Base-by-base conservation (phyloP, 2,113 vertebrate genomes). In the Miniopterus natalensis region DNA sequence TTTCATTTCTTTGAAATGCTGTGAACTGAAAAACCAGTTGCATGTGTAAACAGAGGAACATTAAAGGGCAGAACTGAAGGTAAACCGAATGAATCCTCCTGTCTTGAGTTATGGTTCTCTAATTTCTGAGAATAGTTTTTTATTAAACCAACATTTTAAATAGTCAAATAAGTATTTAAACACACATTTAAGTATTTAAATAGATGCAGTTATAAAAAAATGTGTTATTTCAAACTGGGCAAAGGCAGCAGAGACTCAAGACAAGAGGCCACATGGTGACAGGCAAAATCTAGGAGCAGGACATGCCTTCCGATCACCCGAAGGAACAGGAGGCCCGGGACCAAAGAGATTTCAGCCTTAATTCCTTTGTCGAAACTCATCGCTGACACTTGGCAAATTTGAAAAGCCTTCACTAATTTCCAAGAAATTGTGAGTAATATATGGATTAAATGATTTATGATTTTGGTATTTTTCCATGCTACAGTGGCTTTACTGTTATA, bases 151-250 rank as follows among this genome's bases (percentile, higher is more conserved):
- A 68, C 89, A 4, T 14, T 63, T 85, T 85, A 21, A 63, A 49
- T 92, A 27, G 75, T 70, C 65, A 66, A 84, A 61, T 83, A 83
- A 70, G 53, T 55, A 66, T 55, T 83, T 88, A 83, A 75, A 83
- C 29, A 57, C 20, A 77, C 14, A 57, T 78, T 78, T 51, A 70
- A 71, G 27, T 55, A 71, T 79, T 63, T 79, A 79, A 91, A 79
- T n/a, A 55, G 66, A 59, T 57, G 3, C 12, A 65, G 7, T 59
- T 65, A 57, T 12, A 29, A n/a, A 21, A 36, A 78, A 94, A 92
- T 65, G 23, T 57, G 29, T 86, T 75, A 8, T 75, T 27, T 87
- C 40, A 40, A 18, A 40, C 12, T 79, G 45, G 53, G 27, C 18
- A 85, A 80, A 70, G 29, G 49, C 3, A 80, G 25, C 40, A 57